These are phyloP conservation scores for Peribatodes rhomboidaria DNA, from an alignment of 2,888 invertebrate species.

Conservation along the genomic window DNA sequence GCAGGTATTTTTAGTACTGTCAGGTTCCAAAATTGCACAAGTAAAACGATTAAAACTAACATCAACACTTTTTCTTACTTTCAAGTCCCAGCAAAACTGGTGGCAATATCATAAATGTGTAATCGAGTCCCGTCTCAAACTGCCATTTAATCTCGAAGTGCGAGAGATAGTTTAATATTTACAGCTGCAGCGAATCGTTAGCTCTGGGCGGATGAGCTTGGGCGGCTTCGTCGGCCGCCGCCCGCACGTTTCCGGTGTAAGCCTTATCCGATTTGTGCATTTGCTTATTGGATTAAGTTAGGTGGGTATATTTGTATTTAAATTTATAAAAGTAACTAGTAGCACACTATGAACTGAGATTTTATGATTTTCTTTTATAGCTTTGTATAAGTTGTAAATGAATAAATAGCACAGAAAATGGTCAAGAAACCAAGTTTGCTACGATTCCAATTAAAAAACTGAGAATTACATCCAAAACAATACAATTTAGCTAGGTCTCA, in stretches of 20 bases:
- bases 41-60: background rate
- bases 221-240: constrained; percentile 30
- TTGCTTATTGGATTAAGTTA: constrained; percentile 23
- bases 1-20: too few relatives aligned
- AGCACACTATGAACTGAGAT: too few relatives aligned
- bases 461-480: too few relatives aligned
- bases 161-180: constrained; percentile 19
- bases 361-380: too few relatives aligned
- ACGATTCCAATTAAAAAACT: too few relatives aligned
- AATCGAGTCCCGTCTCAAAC: background rate
- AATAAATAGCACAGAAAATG: too few relatives aligned
- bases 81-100: background rate
- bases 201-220: constrained; percentile 30
- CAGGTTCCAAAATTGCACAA: too few relatives aligned
- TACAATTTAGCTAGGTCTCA: too few relatives aligned
- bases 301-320: background rate
- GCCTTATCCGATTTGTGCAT: constrained; percentile 34
- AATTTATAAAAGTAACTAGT: too few relatives aligned
- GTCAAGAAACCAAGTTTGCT: too few relatives aligned
- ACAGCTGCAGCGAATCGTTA: constrained; percentile 12
- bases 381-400: too few relatives aligned
- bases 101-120: constrained; percentile 3
- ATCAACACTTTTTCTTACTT: background rate
- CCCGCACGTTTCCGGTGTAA: constrained; percentile 25
- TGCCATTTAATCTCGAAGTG: constrained; percentile 9